phyloP scores from a whole-genome alignment of 1,140 invertebrate species.

The Tetragonula clypearis region DNA sequence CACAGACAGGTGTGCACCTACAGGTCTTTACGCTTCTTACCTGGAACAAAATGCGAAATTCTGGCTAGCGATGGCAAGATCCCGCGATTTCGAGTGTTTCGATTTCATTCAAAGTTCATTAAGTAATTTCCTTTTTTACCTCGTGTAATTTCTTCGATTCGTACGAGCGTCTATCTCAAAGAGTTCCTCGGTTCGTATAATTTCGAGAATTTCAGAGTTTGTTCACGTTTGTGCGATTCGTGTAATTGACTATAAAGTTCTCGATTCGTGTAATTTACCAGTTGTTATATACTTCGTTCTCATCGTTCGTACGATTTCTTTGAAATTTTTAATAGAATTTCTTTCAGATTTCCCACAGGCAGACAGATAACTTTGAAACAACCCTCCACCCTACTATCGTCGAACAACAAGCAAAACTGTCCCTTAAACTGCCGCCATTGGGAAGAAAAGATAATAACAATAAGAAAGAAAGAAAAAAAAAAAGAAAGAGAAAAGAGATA shows the following conservation, averaged over 20 bases:
- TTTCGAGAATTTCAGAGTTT: background rate
- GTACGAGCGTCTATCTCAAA: too few relatives aligned
- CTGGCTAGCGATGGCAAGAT: background rate
- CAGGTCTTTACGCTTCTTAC: constrained; percentile 26
- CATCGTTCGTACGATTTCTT: too few relatives aligned
- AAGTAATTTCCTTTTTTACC: background rate
- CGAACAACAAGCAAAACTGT: background rate
- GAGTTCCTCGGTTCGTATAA: too few relatives aligned
- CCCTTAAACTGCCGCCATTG: background rate
- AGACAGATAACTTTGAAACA: background rate
- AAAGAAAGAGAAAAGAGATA: background rate
- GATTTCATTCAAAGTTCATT: too few relatives aligned
- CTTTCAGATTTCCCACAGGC: too few relatives aligned
- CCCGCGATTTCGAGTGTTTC: background rate
- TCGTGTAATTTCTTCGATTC: background rate
- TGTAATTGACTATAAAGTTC: too few relatives aligned
- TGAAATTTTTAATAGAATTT: too few relatives aligned
- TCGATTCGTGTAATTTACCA: too few relatives aligned
- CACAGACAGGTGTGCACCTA: background rate
- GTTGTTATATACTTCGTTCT: too few relatives aligned
- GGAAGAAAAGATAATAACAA: background rate
- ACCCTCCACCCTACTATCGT: background rate
- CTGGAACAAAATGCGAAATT: constrained; percentile 45
- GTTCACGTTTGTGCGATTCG: too few relatives aligned
- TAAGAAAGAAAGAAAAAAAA: background rate